Evolutionary conservation across 2,888 invertebrate genomes (phyloP), one percentile per base, ranked within the genome.

Genomic region (Stenodema calcarata): DNA sequence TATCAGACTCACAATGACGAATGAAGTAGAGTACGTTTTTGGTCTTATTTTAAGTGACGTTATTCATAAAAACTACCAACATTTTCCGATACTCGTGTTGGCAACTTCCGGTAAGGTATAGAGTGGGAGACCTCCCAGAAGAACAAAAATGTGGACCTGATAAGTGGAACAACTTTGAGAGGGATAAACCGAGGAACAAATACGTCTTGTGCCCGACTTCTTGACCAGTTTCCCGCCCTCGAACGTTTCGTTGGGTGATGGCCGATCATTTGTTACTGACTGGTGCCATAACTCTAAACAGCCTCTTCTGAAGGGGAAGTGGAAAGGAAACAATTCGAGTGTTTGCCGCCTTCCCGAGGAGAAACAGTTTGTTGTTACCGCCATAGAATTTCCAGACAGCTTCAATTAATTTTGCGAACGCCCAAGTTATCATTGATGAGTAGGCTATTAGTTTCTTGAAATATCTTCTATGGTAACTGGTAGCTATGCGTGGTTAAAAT

Each of bases 211-310:
- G 78, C 11, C 35, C 75, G 35, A 42, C 78, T 78, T 78, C 42
- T 78, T 42, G 42, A 44, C 78, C 44, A 23, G n/a, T 78, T 78
- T 44, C 27, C 44, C 78, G 23, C 78, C 23, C 23, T 11, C 35
- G 11, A 18, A 42, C 27, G 78, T 42, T 42, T 44, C 78, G 18
- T 44, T 78, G 0, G 78, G 27, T 78, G 78, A 78, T 78, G 78
- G 78, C 78, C 44, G 78, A 78, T 78, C 78, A 78, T 78, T 78
- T 78, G 78, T 78, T 18, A 78, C 78, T 78, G 78, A 78, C 78
- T 42, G 44, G 23, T 42, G 27, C 78, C 12, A 78, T 78, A 78
- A 78, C 78, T 78, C 78, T 62, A n/a, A 27, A 62, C 62, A 62
- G 62, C 62, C 27, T 11, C 23, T 62, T 62, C 62, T 23, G 23